phyloP scores from a whole-genome alignment of 1,140 invertebrate species.

The Reticulitermes speratus region DNA sequence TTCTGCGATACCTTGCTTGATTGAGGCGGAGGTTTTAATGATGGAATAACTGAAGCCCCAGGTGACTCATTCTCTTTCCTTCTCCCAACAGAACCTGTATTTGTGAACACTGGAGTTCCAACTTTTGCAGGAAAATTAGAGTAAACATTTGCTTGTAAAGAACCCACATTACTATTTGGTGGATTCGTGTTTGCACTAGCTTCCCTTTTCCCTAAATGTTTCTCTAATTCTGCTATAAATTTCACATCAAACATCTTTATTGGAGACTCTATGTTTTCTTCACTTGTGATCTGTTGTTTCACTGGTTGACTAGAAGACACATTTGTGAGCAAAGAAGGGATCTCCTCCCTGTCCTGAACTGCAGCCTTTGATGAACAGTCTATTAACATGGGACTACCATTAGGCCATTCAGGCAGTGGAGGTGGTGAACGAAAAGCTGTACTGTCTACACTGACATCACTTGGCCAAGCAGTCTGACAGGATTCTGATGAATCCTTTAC shows the following conservation, averaged over 20 bases:
- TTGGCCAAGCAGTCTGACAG: not conserved
- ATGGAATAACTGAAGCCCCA: conserved; percentile 41
- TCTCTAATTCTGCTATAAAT: conserved; percentile 62
- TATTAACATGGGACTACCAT: not conserved
- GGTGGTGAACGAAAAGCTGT: not conserved
- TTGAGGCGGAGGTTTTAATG: conserved; percentile 48
- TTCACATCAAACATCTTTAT: conserved; percentile 53
- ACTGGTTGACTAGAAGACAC: not conserved
- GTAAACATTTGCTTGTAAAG: not conserved
- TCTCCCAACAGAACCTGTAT: not conserved
- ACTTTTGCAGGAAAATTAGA: not conserved
- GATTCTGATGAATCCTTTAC: not conserved
- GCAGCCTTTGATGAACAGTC: not conserved
- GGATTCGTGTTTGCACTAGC: conserved; percentile 49
- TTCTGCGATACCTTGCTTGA: conserved; percentile 38
- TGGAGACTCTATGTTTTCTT: not conserved
- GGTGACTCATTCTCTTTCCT: not conserved
- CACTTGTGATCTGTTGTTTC: not conserved
- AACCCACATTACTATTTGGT: not conserved
- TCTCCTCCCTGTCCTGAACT: not conserved
- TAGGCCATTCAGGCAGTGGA: not conserved
- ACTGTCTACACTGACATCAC: not conserved
- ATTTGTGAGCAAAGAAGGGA: not conserved
- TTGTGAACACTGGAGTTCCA: not conserved
- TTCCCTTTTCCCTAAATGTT: conserved; percentile 57